These are phyloP conservation scores for Nipponacmea schrenckii DNA, from an alignment of 2,888 invertebrate species.

Conservation along the genomic window DNA sequence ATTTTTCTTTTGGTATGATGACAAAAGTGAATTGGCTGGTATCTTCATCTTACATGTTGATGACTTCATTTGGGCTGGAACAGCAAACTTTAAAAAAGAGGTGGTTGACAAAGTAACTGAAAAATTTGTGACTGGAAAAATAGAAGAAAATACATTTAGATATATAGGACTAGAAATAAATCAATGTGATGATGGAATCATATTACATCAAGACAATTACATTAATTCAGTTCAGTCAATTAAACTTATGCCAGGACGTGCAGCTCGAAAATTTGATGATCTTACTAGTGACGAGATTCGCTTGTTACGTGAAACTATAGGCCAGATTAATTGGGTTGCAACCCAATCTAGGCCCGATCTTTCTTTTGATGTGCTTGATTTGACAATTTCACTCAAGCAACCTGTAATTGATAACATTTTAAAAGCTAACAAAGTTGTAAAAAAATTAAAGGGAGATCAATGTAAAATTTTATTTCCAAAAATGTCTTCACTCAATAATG, in stretches of 20 bases:
- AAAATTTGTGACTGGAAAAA: conserved; percentile 25
- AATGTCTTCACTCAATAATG: too few relatives aligned
- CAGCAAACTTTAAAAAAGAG: conserved; percentile 19
- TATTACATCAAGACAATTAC: conserved; percentile 24
- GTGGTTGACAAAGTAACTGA: conserved; percentile 23
- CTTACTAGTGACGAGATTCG: not conserved
- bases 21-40: conserved; percentile 18
- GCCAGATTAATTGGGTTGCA: conserved; percentile 25
- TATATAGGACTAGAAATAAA: conserved; percentile 31
- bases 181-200: conserved; percentile 19
- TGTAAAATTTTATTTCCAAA: conserved; percentile 23
- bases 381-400: conserved; percentile 14
- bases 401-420: conserved; percentile 12
- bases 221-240: conserved; percentile 11
- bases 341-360: conserved; percentile 31
- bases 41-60: conserved; percentile 33
- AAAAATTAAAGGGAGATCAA: conserved; percentile 23
- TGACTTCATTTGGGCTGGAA: conserved; percentile 33
- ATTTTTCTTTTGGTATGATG: conserved; percentile 29
- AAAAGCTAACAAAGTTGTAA: conserved; percentile 23
- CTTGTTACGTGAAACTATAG: conserved; percentile 22
- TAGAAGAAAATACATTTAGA: conserved; percentile 22
- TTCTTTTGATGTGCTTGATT: conserved; percentile 27
- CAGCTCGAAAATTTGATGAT: not conserved
- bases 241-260: not conserved